Conservation (phyloP, 2,113 vertebrate species). For the Rafetus swinhoei region DNA sequence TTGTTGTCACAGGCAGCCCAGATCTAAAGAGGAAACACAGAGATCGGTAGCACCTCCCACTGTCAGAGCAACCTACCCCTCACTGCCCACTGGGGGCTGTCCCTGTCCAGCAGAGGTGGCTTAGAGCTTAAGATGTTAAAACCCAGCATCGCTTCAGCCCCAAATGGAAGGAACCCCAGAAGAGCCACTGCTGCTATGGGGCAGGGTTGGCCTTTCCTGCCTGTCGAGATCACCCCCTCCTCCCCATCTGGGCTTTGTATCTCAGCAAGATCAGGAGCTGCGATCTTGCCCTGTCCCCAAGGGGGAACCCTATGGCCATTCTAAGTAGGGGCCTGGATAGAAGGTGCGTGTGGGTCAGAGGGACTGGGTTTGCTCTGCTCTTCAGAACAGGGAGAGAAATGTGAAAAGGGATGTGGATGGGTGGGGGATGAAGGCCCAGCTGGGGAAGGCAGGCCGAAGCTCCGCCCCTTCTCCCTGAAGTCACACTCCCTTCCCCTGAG, state of each 20-base stretch:
- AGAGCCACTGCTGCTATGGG: background rate
- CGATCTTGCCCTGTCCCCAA: background rate
- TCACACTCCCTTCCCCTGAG: too few relatives aligned
- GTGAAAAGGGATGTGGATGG: background rate
- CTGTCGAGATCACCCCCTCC: background rate
- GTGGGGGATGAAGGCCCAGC: too few relatives aligned
- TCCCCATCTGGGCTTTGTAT: too few relatives aligned
- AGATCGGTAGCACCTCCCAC: background rate
- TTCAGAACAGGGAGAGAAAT: background rate
- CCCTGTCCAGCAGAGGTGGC: background rate
- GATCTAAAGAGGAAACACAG: constrained; percentile 72
- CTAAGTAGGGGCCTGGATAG: background rate
- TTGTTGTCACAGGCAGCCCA: constrained; percentile 91
- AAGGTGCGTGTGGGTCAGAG: too few relatives aligned
- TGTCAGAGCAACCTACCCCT: background rate
- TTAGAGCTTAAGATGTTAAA: background rate
- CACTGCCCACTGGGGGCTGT: background rate
- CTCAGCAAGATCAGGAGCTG: background rate
- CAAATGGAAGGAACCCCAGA: background rate
- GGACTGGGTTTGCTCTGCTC: background rate
- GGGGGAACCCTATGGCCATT: background rate
- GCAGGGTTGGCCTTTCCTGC: background rate
- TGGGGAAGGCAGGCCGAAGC: too few relatives aligned
- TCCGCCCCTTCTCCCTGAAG: too few relatives aligned
- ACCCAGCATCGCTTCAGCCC: rapidly evolving